Conservation (phyloP, 1,140 invertebrate genomes). For the Daktulosphaira vitifoliae region DNA sequence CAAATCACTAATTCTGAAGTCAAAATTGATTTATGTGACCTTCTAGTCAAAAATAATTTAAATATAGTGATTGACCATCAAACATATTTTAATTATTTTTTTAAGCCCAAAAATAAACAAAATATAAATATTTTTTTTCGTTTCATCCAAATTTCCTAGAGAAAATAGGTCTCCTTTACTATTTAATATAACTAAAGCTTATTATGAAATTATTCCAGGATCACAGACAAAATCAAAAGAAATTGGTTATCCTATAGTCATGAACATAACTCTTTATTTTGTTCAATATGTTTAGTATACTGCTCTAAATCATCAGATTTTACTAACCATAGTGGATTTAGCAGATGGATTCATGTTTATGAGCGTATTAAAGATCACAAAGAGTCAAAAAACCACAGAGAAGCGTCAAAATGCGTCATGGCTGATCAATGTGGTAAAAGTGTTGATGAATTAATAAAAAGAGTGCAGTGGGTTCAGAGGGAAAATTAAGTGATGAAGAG, state of each 20-base stretch:
- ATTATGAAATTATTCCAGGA: neutral
- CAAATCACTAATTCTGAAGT: too few relatives aligned
- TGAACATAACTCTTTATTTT: neutral
- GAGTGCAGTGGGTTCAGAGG: neutral
- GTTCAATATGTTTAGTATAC: neutral
- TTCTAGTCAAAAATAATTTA: too few relatives aligned
- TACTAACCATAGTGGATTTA: neutral
- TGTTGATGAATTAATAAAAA: slow-evolving; percentile 4
- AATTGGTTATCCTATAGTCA: neutral
- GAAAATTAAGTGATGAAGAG: too few relatives aligned
- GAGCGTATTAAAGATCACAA: slow-evolving; percentile 4
- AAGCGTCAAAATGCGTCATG: too few relatives aligned
- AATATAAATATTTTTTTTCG: too few relatives aligned
- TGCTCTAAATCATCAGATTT: neutral
- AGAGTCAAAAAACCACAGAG: slow-evolving; percentile 1
- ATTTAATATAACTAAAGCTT: neutral
- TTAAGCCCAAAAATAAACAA: too few relatives aligned
- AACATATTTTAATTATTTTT: too few relatives aligned
- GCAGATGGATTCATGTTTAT: neutral
- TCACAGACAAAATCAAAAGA: neutral
- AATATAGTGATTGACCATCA: too few relatives aligned
- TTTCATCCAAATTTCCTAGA: too few relatives aligned
- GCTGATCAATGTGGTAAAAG: too few relatives aligned
- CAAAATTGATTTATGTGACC: too few relatives aligned
- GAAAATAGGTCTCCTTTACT: too few relatives aligned